Conservation (phyloP, 2,797 vertebrate genomes). For the Geotrypetes seraphini region DNA sequence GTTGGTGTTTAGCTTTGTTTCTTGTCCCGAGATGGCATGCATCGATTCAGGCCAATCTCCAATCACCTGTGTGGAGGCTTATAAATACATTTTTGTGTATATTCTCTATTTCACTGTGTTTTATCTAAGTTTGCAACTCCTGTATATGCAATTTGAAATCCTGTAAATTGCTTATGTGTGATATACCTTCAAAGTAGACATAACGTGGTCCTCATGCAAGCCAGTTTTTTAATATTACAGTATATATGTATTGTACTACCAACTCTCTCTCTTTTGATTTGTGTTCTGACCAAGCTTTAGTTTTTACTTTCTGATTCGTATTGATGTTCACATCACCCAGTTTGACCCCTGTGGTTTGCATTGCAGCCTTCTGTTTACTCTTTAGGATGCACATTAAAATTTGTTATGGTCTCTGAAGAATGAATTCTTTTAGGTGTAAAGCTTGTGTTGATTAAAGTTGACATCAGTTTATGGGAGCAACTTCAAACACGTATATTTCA, state of each 20-base stretch:
- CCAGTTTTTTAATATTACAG: constrained; percentile 48
- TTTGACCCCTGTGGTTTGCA: constrained; percentile 16
- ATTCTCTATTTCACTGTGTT: constrained; percentile 48
- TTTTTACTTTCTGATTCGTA: constrained; percentile 29
- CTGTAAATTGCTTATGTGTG: constrained; percentile 61
- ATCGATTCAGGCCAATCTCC: constrained; percentile 35
- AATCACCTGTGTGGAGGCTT: constrained; percentile 37
- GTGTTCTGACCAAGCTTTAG: constrained; percentile 16
- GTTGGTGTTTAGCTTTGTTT: constrained; percentile 13
- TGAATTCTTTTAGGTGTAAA: constrained; percentile 37
- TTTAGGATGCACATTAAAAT: constrained; percentile 50
- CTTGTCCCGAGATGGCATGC: constrained; percentile 25
- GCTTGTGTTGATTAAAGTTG: too few relatives aligned
- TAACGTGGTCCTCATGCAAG: constrained; percentile 41
- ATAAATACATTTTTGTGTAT: constrained; percentile 31
- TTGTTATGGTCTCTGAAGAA: constrained; percentile 42
- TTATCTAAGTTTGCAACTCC: constrained; percentile 50
- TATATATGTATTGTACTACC: constrained; percentile 33
- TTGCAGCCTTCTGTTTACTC: constrained; percentile 30
- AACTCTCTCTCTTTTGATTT: constrained; percentile 14
- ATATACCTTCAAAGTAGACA: constrained; percentile 47
- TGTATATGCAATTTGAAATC: constrained; percentile 53
- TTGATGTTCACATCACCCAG: constrained; percentile 23
- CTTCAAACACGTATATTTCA: too few relatives aligned
- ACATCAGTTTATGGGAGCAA: too few relatives aligned